Evolutionary conservation across 2,797 vertebrate species (phyloP), one percentile per base, ranked within the genome.

Genomic region (Enteromius unitaeniatus): DNA sequence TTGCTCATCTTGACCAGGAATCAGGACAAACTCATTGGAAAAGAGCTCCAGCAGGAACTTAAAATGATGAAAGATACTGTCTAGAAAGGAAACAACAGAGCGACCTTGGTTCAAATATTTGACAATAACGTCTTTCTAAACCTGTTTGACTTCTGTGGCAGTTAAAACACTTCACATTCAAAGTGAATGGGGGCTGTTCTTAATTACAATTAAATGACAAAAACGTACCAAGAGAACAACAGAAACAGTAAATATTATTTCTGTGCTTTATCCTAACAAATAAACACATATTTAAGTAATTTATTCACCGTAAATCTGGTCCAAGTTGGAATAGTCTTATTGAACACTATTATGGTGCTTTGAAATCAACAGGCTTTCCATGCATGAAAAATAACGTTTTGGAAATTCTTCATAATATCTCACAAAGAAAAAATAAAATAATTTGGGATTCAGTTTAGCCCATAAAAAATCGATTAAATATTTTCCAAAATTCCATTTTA

Each of bases 21-120:
- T 92, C 87, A 97, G 97, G 92, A 99, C 94, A 88, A 99, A 99
- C 81, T 99, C 98, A n/a, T 95, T 93, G 62, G 94, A 94, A 88
- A 99, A 97, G 82, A 98, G 51, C 7, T 94, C 93, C 80, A 87
- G 94, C 21, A 99, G 94, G 91, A 99, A 98, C 89, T 81, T 91
- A 90, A 99, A 99, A 89, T 90, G 94, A 79, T 81, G 86, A 82
- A 95, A 96, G 87, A 98, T 89, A 84, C 97, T 94, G 45, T 95
- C 98, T 99, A 91, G 55, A 82, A 84, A 79, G 11, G 37, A 62
- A 90, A 60, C 14, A 76, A 82, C 15, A 79, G 17, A 62, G 15
- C 19, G 14, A 31, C 51, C 13, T n/a, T 47, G 2, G n/a, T 75
- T 74, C 11, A 55, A 19, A 53, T 70, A 7, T 13, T 53, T 74